A percentile compares a stretch with the other conserved stretches of the same genome.
Conservation (phyloP, 2,797 vertebrate genomes). For the Alca torda region DNA sequence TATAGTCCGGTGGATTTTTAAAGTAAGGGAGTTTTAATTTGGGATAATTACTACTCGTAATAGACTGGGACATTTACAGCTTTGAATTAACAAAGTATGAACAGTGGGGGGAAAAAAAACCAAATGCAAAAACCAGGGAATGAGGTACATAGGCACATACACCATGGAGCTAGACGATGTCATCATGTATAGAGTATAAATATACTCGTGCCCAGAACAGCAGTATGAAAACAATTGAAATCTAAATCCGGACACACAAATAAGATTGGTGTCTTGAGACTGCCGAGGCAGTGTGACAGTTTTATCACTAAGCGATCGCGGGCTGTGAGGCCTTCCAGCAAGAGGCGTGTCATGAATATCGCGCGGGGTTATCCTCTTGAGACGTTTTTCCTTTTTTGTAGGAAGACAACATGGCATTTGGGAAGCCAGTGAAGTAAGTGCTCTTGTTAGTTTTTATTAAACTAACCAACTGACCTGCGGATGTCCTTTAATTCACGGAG, state of each 20-base stretch:
- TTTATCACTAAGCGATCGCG: background rate
- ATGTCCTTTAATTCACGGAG: background rate
- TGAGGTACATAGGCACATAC: background rate
- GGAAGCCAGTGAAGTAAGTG: conserved; percentile 94
- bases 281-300: background rate
- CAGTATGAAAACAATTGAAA: rapidly evolving
- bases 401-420: conserved; percentile 99
- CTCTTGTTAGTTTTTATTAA: background rate
- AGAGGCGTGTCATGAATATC: background rate
- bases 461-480: background rate
- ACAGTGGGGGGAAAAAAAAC: background rate
- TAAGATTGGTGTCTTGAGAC: background rate
- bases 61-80: background rate
- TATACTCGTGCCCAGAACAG: rapidly evolving
- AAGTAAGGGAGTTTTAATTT: background rate
- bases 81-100: background rate
- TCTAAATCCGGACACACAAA: background rate
- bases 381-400: conserved; percentile 48
- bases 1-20: background rate
- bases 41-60: background rate
- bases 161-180: rapidly evolving
- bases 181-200: no score
- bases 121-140: background rate
- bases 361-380: background rate
- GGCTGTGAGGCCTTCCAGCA: background rate